A percentile compares a stretch with the other conserved stretches of the same genome.
phyloP scores from a whole-genome alignment of 2,113 vertebrate species.

The Oreotrochilus melanogaster region DNA sequence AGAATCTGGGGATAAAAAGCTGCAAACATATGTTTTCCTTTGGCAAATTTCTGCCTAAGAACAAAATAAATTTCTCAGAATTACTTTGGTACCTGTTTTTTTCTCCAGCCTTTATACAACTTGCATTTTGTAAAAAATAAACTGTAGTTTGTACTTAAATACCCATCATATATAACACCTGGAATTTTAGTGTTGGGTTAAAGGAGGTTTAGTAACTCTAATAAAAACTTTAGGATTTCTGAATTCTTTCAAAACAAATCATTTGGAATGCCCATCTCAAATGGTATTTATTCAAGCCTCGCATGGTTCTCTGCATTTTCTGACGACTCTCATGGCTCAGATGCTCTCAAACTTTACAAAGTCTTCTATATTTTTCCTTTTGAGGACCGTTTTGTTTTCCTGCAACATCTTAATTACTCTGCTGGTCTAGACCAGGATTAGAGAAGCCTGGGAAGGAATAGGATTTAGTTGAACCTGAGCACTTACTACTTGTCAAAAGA shows the following conservation, averaged over 20 bases:
- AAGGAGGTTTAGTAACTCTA: background rate
- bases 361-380: background rate
- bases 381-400: background rate
- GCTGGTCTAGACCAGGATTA: slow-evolving; percentile 35
- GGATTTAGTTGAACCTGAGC: slow-evolving; percentile 3
- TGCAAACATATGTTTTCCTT: background rate
- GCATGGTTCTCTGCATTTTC: background rate
- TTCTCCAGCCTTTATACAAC: background rate
- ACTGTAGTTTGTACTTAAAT: background rate
- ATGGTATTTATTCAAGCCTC: background rate
- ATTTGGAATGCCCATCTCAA: background rate
- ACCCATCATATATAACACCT: background rate
- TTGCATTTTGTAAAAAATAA: background rate
- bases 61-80: background rate
- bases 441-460: background rate
- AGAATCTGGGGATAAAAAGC: background rate
- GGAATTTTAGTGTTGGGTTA: background rate
- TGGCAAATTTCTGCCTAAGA: background rate
- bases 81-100: background rate
- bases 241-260: background rate
- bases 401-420: slow-evolving; percentile 30
- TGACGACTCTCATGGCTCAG: background rate
- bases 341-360: background rate
- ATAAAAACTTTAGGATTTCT: background rate
- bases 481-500: slow-evolving; percentile 10